Conservation (phyloP, 2,113 vertebrate genomes). For the Athene cunicularia region DNA sequence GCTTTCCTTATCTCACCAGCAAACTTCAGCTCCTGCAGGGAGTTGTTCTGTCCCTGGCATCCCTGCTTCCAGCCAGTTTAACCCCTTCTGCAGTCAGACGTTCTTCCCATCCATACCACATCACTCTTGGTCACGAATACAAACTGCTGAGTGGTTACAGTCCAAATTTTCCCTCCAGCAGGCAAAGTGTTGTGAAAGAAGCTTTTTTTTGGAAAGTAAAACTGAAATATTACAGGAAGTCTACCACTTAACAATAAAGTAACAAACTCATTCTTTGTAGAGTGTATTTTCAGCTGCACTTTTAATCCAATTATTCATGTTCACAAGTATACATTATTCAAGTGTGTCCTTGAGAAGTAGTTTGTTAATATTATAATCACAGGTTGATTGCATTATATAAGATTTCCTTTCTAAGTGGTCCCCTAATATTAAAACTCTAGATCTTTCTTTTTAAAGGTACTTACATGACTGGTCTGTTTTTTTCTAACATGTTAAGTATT, state of each 20-base stretch:
- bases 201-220: neutral
- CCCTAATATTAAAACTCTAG: neutral
- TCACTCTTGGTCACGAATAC: neutral
- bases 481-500: neutral
- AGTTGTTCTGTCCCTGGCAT: neutral
- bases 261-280: neutral
- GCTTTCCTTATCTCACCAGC: neutral
- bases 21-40: neutral
- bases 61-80: neutral
- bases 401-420: neutral
- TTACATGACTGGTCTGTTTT: neutral
- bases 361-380: neutral
- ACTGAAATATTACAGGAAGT: neutral
- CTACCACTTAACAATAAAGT: neutral
- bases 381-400: neutral
- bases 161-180: neutral
- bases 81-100: neutral
- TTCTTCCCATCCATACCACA: neutral
- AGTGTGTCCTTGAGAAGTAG: neutral
- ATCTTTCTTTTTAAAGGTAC: neutral
- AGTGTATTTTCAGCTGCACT: neutral
- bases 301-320: neutral
- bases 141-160: neutral
- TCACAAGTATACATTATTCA: neutral
- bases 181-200: neutral